Evolutionary conservation across 2,888 invertebrate genomes (phyloP).

Genomic region (Scaptomyza caliginosa): DNA sequence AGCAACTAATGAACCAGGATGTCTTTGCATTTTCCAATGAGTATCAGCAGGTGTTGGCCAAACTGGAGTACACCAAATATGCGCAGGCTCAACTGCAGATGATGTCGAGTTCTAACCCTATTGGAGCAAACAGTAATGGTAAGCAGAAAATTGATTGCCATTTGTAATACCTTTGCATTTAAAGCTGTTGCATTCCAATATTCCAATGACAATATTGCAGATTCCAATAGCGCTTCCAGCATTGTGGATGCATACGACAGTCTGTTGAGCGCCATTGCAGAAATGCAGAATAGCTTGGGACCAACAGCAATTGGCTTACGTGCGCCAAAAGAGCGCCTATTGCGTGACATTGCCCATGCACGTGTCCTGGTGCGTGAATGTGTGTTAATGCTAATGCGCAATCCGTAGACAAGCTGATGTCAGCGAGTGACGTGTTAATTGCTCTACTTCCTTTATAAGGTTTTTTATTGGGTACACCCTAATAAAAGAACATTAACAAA

Average conservation of each 20-base stretch:
- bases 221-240: constrained; percentile 4
- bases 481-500: constrained; percentile 35
- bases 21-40: constrained; percentile 49
- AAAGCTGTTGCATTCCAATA: background rate
- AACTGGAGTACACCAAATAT: constrained; percentile 60
- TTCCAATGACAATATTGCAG: constrained; percentile 3
- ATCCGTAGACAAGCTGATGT: constrained; percentile 40
- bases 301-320: constrained; percentile 57
- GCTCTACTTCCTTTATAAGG: constrained; percentile 20
- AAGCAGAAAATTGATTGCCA: background rate
- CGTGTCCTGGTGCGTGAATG: constrained; percentile 62
- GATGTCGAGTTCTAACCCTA: constrained; percentile 34
- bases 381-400: constrained; percentile 37
- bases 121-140: constrained; percentile 3
- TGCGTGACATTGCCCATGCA: constrained; percentile 63
- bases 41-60: constrained; percentile 65
- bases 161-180: background rate
- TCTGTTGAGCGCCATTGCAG: constrained; percentile 39
- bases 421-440: constrained; percentile 41
- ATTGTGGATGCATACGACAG: constrained; percentile 45
- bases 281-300: constrained; percentile 46
- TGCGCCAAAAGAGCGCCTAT: constrained; percentile 61
- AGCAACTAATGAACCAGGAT: constrained; percentile 19
- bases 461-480: constrained; percentile 20
- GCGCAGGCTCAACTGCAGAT: constrained; percentile 62